Evolutionary conservation across 2,113 vertebrate species (phyloP), one percentile per base, ranked within the genome.

Genomic region (Nyctereutes procyonoides): DNA sequence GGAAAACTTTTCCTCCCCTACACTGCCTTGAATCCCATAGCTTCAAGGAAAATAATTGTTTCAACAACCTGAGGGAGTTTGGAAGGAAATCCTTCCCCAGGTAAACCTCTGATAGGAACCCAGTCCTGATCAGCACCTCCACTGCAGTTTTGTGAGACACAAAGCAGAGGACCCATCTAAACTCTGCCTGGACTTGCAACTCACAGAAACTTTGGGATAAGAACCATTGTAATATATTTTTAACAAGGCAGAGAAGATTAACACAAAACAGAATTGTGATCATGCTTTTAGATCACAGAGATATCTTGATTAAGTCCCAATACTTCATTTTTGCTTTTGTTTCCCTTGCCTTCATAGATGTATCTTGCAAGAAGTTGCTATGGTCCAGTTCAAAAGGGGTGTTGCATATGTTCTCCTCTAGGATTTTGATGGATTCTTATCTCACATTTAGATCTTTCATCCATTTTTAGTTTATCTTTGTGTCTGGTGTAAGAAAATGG

Each of bases 191-290:
- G 15, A 94, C 12, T 90, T 51, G 43, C 81, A 43, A 84, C 28
- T 16, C n/a, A 97, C 35, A 92, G 30, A 85, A 93, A 80, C 55
- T 55, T 24, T 12, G 86, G 56, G 55, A 90, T 43, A 80, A 84
- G 26, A 92, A 53, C 86, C 24, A 3, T 35, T 80, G 19, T 65
- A 43, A 56, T 71, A 32, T 56, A 74, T 88, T 60, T 60, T 95
- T 69, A 35, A 90, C 53, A 69, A 32, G 43, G 28, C 30, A 95
- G 22, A 98, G 9, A 65, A 88, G 73, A 63, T n/a, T 38, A 92
- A 84, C 71, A 82, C 9, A 88, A 95, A 91, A 91, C 3, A 79
- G 15, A 85, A 69, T 13, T 53, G 24, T 20, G 19, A 20, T 35
- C 10, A 22, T 71, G 43, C 14, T 81, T 96, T 95, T 58, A 43